Evolutionary conservation across 2,113 vertebrate species (phyloP), one percentile per base, ranked within the genome.

Genomic region (Plecotus auritus): DNA sequence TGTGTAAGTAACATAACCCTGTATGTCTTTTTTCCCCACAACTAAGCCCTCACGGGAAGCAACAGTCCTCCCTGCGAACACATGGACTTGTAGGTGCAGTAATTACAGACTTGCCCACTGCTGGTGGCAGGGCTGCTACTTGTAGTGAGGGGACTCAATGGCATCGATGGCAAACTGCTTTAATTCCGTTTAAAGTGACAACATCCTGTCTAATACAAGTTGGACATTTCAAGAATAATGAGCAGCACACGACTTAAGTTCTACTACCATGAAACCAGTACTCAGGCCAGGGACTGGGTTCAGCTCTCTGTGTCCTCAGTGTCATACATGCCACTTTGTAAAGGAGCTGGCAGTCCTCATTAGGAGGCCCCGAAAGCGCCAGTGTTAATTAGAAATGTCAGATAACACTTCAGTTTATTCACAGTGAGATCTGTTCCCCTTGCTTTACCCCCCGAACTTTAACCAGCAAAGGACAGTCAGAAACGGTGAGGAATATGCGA

Each of bases 211-310:
- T 95, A 90, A 93, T 86, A 89, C 88, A 97, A 95, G 88, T 77
- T 94, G 94, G 91, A 64, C 76, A 78, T 96, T 95, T 96, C 20
- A 23, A 93, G 94, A 93, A 96, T 92, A 97, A 97, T 93, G 87
- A 95, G 90, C 59, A 49, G 56, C 85, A 89, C 82, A 94, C 40
- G 42, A 88, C 28, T 95, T 30, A 84, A 93, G 84, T 90, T 95
- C 88, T 87, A 78, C 18, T 61, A 51, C 91, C 61, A 89, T 93
- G 84, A 91, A 93, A 92, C 88, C 74, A 91, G 67, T 69, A 90
- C 86, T 95, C 95, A 91, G 61, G 40, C 86, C 72, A 89, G 83
- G 89, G 91, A 93, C 92, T 92, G 85, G 64, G 80, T 95, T 94
- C 61, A 80, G 85, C 30, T 89, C 84, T 81, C 94, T 56, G 0